These are phyloP conservation scores for Corythaeola cristata DNA, from an alignment of 2,113 vertebrate genomes.

Conservation along the genomic window DNA sequence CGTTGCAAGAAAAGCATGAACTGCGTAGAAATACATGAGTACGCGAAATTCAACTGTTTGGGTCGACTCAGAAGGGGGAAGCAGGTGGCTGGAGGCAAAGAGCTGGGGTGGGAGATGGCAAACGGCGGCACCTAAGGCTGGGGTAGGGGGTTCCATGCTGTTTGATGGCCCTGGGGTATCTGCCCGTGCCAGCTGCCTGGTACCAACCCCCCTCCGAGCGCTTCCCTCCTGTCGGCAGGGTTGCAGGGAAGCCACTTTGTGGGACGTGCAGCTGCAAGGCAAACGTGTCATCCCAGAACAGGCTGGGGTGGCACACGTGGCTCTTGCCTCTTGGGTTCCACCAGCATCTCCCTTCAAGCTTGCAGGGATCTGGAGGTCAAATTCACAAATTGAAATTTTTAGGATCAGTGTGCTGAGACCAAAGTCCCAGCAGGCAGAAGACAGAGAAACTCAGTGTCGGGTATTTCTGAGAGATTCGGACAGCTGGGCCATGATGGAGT, in stretches of 20 bases:
- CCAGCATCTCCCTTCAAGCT: neutral
- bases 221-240: too few species aligned
- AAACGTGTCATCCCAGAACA: neutral
- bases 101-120: neutral
- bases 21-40: fast-evolving
- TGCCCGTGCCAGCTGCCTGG: neutral
- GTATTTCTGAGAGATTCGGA: neutral
- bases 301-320: neutral
- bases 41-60: fast-evolving
- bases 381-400: neutral
- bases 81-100: neutral
- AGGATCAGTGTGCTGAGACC: neutral
- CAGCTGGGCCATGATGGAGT: conserved; percentile 1
- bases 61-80: neutral
- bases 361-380: neutral
- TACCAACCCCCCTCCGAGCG: neutral
- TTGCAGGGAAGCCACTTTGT: neutral
- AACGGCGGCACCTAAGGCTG: fast-evolving
- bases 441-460: neutral
- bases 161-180: fast-evolving
- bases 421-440: neutral
- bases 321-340: neutral
- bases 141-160: fast-evolving
- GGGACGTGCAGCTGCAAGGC: neutral
- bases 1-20: neutral